phyloP scores from a whole-genome alignment of 2,113 vertebrate species.

The Odontesthes bonariensis region DNA sequence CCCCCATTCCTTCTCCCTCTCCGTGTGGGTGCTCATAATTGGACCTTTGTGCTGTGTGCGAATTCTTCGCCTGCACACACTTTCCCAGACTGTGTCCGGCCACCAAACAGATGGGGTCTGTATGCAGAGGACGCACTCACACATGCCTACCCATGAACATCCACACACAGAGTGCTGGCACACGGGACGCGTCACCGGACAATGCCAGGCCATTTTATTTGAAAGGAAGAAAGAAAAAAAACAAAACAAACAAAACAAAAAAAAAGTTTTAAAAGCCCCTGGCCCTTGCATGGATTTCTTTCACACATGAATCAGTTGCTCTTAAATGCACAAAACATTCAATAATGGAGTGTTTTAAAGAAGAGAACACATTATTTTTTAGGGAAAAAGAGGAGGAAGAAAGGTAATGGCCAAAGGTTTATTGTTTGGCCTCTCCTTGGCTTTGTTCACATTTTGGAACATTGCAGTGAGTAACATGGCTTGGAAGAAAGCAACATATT shows the following conservation, averaged over 20 bases:
- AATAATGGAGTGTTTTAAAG: slow-evolving; percentile 2
- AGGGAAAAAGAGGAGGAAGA: slow-evolving; percentile 71
- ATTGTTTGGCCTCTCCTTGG: slow-evolving; percentile 77
- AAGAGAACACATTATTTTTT: slow-evolving; percentile 86
- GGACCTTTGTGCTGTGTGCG: slow-evolving; percentile 84
- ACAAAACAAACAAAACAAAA: slow-evolving; percentile 77
- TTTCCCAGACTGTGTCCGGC: slow-evolving; percentile 83
- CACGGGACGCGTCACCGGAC: slow-evolving; percentile 81
- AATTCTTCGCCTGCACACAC: slow-evolving; percentile 78
- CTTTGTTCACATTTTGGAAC: slow-evolving; percentile 69
- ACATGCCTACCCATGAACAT: slow-evolving; percentile 34
- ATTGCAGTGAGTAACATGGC: slow-evolving; percentile 70
- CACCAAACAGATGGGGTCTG: slow-evolving; percentile 85
- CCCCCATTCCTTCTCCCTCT: slow-evolving; percentile 60
- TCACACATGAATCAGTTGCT: slow-evolving; percentile 67
- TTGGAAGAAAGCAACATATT: slow-evolving; percentile 78
- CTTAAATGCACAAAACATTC: background rate
- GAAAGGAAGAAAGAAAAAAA: slow-evolving; percentile 81
- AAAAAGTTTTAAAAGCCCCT: slow-evolving; percentile 77
- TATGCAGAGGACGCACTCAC: slow-evolving; percentile 69
- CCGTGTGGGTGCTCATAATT: slow-evolving; percentile 84
- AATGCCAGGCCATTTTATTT: slow-evolving; percentile 82
- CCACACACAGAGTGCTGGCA: slow-evolving; percentile 45
- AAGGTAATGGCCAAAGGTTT: slow-evolving; percentile 76
- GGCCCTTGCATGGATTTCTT: slow-evolving; percentile 77